Evolutionary conservation across 1,140 invertebrate genomes (phyloP).

Genomic region (Diorhabda elongata): DNA sequence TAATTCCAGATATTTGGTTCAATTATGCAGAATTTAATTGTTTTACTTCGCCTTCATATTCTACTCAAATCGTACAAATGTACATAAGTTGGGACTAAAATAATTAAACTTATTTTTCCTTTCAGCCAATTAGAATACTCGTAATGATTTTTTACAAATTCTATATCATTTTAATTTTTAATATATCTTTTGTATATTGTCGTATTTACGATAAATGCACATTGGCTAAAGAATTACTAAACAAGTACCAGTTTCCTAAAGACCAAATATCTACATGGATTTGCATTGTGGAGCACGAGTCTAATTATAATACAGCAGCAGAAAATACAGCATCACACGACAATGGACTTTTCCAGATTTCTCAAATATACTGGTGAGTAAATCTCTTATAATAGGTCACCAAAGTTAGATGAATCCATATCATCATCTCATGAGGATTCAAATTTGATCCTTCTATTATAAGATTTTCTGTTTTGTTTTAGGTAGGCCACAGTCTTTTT

Average conservation of each 20-base stretch:
- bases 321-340: conserved; percentile 61
- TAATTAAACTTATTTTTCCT: too few relatives aligned
- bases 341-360: conserved; percentile 72
- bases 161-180: too few relatives aligned
- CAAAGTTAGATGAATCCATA: too few relatives aligned
- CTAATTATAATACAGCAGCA: conserved; percentile 63
- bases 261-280: conserved; percentile 67
- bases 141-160: too few relatives aligned
- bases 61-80: too few relatives aligned
- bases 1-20: too few relatives aligned
- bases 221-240: conserved; percentile 59
- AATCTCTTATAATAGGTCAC: neutral
- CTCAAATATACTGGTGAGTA: conserved; percentile 62
- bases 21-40: too few relatives aligned
- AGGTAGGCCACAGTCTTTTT: conserved; percentile 52
- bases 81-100: too few relatives aligned
- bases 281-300: conserved; percentile 70
- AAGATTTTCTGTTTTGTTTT: conserved; percentile 52
- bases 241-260: conserved; percentile 52
- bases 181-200: neutral
- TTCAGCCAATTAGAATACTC: too few relatives aligned
- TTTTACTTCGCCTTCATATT: too few relatives aligned
- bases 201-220: conserved; percentile 65
- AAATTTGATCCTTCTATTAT: too few relatives aligned
- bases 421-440: too few relatives aligned